Evolutionary conservation across 2,888 invertebrate genomes (phyloP), one percentile per base, ranked within the genome.

Genomic region (Dryococelus australis): DNA sequence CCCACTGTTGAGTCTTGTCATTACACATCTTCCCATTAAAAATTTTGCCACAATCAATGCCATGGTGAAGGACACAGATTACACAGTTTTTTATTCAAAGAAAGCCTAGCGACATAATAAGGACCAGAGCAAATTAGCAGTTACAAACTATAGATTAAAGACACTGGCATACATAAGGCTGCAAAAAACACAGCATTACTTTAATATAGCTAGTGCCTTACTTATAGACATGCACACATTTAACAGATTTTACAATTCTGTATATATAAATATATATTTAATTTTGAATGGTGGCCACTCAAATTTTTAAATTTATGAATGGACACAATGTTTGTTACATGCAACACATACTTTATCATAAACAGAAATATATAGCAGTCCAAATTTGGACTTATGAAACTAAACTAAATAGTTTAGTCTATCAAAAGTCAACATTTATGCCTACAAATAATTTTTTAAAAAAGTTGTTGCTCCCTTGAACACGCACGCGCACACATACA

Each of bases 381-480:
- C 65, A 65, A 65, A 65, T 65, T 65, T n/a, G 20, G n/a, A 65
- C n/a, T 65, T 24, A 20, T n/a, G 65, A 16, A n/a, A 0, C 8
- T 65, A 16, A 65, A 24, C 16, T 65, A n/a, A 24, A 24, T n/a
- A 65, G n/a, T 65, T 65, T n/a, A 16, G n/a, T 8, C 65, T 16
- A 65, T 65, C 6, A 20, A 65, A 20, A 12, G 20, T 65, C 65
- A 65, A 6, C 47, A 47, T 47, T 47, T 47, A 47, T 13, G 47
- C 47, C 35, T 35, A 35, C 35, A 47, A 10, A 47, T 47, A 47
- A 47, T 13, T 6, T 47, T 47, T 10, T 6, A 13, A 13, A 47
- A 47, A 65, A 65, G 65, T 65, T 65, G 65, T 65, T 65, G 65
- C 65, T 65, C 65, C 65, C n/a, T 65, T 65, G 65, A 65, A 65